Percentiles rank a stretch among this genome's conserved stretches.
phyloP scores from a whole-genome alignment of 2,888 invertebrate species.

The Alitta virens region DNA sequence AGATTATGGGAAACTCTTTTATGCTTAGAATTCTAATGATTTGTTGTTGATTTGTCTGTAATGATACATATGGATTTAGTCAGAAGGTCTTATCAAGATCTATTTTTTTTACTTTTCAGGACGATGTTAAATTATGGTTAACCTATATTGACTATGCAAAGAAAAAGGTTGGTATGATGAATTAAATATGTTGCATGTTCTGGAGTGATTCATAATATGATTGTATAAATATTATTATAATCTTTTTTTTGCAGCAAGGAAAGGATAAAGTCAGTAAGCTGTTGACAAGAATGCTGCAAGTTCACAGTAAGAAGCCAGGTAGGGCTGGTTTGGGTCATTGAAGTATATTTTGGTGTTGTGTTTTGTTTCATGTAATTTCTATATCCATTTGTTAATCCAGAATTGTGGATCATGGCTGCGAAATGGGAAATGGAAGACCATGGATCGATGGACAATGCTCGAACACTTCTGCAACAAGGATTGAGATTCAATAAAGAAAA shows the following conservation, averaged over 20 bases:
- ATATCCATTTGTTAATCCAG: constrained; percentile 41
- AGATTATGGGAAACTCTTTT: too few relatives aligned
- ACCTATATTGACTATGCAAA: constrained; percentile 69
- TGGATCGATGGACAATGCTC: constrained; percentile 68
- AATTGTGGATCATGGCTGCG: constrained; percentile 76
- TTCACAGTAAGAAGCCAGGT: constrained; percentile 46
- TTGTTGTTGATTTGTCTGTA: too few relatives aligned
- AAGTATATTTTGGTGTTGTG: neutral
- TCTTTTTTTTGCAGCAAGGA: constrained; percentile 65
- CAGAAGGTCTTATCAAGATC: neutral
- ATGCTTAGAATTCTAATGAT: too few relatives aligned
- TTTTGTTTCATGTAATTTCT: constrained; percentile 4
- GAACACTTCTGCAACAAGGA: constrained; percentile 72
- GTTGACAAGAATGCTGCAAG: constrained; percentile 51
- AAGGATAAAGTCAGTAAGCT: constrained; percentile 60
- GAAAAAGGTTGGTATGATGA: too few relatives aligned
- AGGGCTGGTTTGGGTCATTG: neutral
- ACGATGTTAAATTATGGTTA: constrained; percentile 74
- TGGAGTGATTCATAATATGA: too few relatives aligned
- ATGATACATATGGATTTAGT: too few relatives aligned
- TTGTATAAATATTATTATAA: too few relatives aligned
- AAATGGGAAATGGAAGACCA: constrained; percentile 74
- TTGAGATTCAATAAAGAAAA: constrained; percentile 73
- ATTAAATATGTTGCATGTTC: too few relatives aligned
- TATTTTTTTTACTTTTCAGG: constrained; percentile 62